Evolutionary conservation across 2,888 invertebrate genomes (phyloP).

Genomic region (Drosophila longiperda): DNA sequence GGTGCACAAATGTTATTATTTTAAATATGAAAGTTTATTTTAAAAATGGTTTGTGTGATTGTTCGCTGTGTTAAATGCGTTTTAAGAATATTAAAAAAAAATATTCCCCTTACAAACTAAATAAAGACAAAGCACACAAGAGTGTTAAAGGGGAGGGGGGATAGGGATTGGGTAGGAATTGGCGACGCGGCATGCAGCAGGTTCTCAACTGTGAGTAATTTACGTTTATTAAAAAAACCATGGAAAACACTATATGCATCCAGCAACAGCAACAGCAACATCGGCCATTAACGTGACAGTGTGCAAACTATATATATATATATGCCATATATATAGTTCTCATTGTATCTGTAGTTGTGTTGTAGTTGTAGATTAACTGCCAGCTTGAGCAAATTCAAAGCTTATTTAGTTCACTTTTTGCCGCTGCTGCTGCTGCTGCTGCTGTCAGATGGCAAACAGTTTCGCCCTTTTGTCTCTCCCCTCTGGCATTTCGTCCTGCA

Average conservation of each 20-base stretch:
- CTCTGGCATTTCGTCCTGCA: conserved; percentile 40
- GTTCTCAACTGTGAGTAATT: conserved; percentile 43
- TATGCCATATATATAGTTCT: too few species aligned
- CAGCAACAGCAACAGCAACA: conserved; percentile 20
- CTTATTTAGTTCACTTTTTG: conserved; percentile 25
- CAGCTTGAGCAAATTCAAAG: conserved; percentile 43
- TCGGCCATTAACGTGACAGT: conserved; percentile 5
- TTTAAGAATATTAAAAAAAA: conserved; percentile 11
- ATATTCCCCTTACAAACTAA: conserved; percentile 6
- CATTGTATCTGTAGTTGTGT: neutral
- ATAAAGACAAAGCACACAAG: conserved; percentile 7
- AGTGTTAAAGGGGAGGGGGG: too few species aligned
- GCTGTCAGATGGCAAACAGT: conserved; percentile 16
- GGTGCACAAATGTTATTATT: conserved; percentile 4
- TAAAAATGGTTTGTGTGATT: conserved; percentile 22
- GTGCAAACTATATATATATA: neutral
- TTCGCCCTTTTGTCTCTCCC: conserved; percentile 1
- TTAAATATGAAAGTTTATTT: conserved; percentile 10
- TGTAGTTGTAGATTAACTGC: conserved; percentile 45
- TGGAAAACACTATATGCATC: conserved; percentile 19
- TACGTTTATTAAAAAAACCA: conserved; percentile 50
- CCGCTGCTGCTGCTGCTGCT: neutral
- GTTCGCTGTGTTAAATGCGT: conserved; percentile 36
- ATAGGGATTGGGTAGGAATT: too few species aligned
- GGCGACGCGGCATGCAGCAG: neutral